Evolutionary conservation across 1,140 invertebrate genomes (phyloP).

Genomic region (Globodera ellingtonae): DNA sequence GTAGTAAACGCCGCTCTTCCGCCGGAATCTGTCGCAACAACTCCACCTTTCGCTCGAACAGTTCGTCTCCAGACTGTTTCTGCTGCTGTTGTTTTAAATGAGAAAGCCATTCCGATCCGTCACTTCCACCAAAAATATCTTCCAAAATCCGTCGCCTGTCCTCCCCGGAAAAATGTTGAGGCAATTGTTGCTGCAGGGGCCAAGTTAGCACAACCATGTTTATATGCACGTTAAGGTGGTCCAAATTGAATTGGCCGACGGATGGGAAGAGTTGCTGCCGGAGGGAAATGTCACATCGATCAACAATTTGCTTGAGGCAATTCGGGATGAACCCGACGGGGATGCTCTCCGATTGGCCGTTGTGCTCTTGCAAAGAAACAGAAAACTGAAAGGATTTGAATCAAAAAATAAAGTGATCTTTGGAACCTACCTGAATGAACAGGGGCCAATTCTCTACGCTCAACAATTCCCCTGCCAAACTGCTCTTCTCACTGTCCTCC

Average conservation of each 20-base stretch:
- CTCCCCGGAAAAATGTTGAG: slow-evolving; percentile 27
- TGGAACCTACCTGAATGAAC: slow-evolving; percentile 30
- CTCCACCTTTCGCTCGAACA: slow-evolving; percentile 30
- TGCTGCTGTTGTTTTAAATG: neutral
- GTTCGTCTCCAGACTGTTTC: slow-evolving; percentile 23
- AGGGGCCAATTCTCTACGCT: slow-evolving; percentile 42
- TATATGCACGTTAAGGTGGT: slow-evolving; percentile 27
- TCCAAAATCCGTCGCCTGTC: slow-evolving; percentile 32
- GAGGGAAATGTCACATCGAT: slow-evolving; percentile 6
- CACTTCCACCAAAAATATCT: slow-evolving; percentile 22
- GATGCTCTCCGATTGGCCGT: slow-evolving; percentile 41
- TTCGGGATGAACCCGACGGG: slow-evolving; percentile 51
- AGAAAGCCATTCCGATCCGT: slow-evolving; percentile 1
- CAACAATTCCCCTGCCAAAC: slow-evolving; percentile 33
- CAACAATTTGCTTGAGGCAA: slow-evolving; percentile 40
- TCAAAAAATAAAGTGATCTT: no score
- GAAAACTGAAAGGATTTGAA: slow-evolving; percentile 30
- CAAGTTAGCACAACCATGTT: slow-evolving; percentile 55
- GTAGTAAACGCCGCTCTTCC: slow-evolving; percentile 32
- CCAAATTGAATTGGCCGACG: neutral
- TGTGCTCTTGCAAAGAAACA: slow-evolving; percentile 14
- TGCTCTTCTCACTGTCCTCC: slow-evolving; percentile 32
- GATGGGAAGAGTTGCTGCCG: neutral
- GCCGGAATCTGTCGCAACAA: slow-evolving; percentile 33
- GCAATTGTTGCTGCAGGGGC: slow-evolving; percentile 42